These are phyloP conservation scores for Peromyscus polionotus DNA, from an alignment of 2,113 vertebrate species.

Conservation along the genomic window DNA sequence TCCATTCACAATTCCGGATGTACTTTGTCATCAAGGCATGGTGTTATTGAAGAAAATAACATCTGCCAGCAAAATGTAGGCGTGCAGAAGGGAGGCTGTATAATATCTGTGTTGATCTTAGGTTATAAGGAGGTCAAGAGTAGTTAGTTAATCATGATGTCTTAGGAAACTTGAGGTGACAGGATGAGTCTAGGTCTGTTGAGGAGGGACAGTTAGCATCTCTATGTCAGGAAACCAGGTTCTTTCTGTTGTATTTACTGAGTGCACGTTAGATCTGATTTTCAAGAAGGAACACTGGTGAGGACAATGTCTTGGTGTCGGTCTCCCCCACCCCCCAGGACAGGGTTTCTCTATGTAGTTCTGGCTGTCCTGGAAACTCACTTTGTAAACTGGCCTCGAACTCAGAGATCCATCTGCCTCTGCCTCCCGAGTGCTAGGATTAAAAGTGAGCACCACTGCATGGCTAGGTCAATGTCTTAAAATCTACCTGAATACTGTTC, in stretches of 20 bases:
- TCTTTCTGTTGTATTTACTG: slow-evolving; percentile 15
- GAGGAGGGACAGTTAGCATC: slow-evolving; percentile 44
- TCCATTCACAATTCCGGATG: slow-evolving; percentile 56
- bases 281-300: slow-evolving; percentile 30
- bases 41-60: slow-evolving; percentile 57
- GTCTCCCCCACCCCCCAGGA: too few relatives aligned
- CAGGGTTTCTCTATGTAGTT: not conserved
- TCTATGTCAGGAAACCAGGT: slow-evolving; percentile 41
- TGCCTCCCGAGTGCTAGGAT: not conserved
- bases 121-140: slow-evolving; percentile 53
- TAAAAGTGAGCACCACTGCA: not conserved
- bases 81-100: slow-evolving; percentile 32
- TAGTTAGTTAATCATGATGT: slow-evolving; percentile 53
- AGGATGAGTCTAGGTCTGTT: slow-evolving; percentile 47
- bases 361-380: not conserved
- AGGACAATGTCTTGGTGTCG: not conserved
- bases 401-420: not conserved
- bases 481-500: slow-evolving; percentile 26
- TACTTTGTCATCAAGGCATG: not conserved
- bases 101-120: slow-evolving; percentile 59
- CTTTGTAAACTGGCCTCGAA: not conserved
- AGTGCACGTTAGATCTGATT: slow-evolving; percentile 16
- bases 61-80: slow-evolving; percentile 49
- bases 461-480: not conserved
- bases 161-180: slow-evolving; percentile 46